Evolutionary conservation across 2,797 vertebrate species (phyloP).

Genomic region (Huso huso): DNA sequence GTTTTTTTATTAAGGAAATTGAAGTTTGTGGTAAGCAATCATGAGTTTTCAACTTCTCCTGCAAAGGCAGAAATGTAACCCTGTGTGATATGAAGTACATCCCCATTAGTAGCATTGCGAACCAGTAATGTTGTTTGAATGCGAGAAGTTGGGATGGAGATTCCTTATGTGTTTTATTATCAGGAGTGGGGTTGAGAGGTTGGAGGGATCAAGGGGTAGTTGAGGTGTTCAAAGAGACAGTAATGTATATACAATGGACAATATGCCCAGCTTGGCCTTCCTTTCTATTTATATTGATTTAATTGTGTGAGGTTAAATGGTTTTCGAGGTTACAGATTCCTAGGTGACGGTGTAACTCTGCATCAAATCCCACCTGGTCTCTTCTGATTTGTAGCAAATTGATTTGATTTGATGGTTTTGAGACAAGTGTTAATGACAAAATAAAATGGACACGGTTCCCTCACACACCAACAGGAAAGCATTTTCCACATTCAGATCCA

Average conservation of each 20-base stretch:
- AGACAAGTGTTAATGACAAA: no score
- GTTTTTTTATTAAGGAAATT: neutral
- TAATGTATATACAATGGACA: slow-evolving; percentile 27
- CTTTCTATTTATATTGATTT: slow-evolving; percentile 22
- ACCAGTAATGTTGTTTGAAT: no score
- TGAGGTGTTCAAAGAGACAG: slow-evolving; percentile 10
- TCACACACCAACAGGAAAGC: no score
- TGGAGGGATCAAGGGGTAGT: neutral
- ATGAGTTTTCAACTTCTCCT: slow-evolving; percentile 16
- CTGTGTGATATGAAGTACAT: slow-evolving; percentile 18
- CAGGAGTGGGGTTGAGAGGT: neutral
- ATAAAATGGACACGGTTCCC: no score
- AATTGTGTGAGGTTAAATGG: slow-evolving; percentile 21
- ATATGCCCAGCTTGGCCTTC: slow-evolving; percentile 31
- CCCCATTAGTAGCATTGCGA: neutral
- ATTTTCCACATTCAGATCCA: no score
- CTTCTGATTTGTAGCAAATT: no score
- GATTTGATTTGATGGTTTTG: no score
- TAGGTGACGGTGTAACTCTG: no score
- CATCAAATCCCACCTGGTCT: no score
- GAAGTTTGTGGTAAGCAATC: slow-evolving; percentile 11
- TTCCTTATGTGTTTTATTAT: no score
- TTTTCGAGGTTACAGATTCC: slow-evolving; percentile 16
- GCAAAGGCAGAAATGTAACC: slow-evolving; percentile 11
- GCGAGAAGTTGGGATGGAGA: no score